Base-by-base conservation (phyloP, 2,113 vertebrate genomes). In the Cynoglossus semilaevis region DNA sequence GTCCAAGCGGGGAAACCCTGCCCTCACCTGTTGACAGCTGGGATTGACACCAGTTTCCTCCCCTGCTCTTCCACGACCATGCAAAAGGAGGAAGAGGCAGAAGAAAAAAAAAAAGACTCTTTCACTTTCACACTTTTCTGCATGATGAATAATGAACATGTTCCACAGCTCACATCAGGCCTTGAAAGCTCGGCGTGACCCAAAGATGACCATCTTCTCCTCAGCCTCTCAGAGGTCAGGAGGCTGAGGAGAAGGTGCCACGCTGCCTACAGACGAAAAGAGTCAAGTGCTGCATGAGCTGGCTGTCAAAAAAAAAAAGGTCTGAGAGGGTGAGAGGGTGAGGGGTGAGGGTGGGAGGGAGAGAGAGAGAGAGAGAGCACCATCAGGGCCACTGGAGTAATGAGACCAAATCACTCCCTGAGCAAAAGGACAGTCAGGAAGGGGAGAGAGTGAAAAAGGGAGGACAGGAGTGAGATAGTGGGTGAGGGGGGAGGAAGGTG, bases 381-480 rank as follows among this genome's bases (percentile, higher is more conserved):
- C 90, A 90, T 90, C 85, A 74, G 82, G 79, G 82, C 88, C 85
- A 88, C 91, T 89, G 84, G 59, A 71, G 87, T 90, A 87, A 92
- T 90, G 86, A 91, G 91, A 89, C 88, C 82, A 84, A 75, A 88
- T 85, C 60, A 51, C 69, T 87, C 64, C n/a, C 75, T 60, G 77
- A 80, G 81, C 53, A 76, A 67, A 75, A 71, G 60, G 22, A 48
- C 46, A 47, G 70, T 17, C 54, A 59, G 37, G 16, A 51, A 51
- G n/a, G 14, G 41, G 15, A 12, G 12, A 12, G 42, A 61, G 36
- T 11, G 43, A 46, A 49, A 47, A 40, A 49, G 44, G 44, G 16
- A 19, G 46, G 19, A 59, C 46, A 35, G 43, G 47, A 42, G 53
- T 36, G 15, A 37, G 19, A 13, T 9, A 4, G 41, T 14, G n/a